Evolutionary conservation across 1,140 invertebrate genomes (phyloP), one percentile per base, ranked within the genome.

Genomic region (Danaus melanippus): DNA sequence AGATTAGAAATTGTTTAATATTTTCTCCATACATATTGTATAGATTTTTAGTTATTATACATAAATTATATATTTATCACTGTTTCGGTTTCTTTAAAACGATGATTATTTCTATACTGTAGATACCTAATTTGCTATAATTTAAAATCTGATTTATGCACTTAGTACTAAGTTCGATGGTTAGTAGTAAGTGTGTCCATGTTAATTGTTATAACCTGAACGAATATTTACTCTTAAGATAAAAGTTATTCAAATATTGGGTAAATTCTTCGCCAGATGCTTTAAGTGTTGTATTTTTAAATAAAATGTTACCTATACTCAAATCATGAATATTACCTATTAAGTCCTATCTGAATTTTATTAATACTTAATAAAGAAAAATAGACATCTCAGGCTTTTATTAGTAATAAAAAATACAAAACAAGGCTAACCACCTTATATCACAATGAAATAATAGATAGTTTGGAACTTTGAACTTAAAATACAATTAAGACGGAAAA

Each of bases 1-100:
- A 90, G 92, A 80, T 87, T 92, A 73, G 89, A 90, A 68, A 89
- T 92, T 68, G 89, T 89, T 52, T 90, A 89, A 88, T 46, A 54
- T 60, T 44, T 61, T 42, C 50, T 67, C 66, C 67, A 63, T 71
- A 71, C 68, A 74, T 60, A 72, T 62, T 78, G 73, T 83, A 80
- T 82, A 84, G 74, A 64, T 50, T 73, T 73, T 75, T 77, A 79
- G 78, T 71, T 62, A 79, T 78, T 81, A 78, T 82, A 82, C 67
- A 61, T 63, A 69, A 72, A 74, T 76, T 83, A 85, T 82, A 84
- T 86, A 83, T 80, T 81, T 15, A 41, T 40, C 44, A 47, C 53
- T 12, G 49, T 60, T 60, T 32, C 21, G 21, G 7, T 32, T 32
- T 32, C 6, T 32, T 32, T 67, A 32, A 32, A 32, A 32, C 21